Evolutionary conservation across 2,888 invertebrate species (phyloP).

Genomic region (Endomychus coccineus): DNA sequence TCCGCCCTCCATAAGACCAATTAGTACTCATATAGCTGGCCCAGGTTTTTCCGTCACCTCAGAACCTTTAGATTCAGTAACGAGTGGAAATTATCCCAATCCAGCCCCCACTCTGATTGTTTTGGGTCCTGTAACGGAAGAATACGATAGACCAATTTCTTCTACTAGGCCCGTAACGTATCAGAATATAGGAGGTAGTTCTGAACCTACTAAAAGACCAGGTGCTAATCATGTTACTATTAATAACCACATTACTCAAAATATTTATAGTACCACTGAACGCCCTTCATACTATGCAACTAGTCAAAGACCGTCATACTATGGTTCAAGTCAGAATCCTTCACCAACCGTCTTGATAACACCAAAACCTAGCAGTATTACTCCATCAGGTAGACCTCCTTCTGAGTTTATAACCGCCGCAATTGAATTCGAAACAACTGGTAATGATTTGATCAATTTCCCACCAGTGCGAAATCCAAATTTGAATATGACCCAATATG

Average conservation of each 20-base stretch:
- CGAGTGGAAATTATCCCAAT: slow-evolving; percentile 32
- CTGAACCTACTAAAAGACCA: slow-evolving; percentile 15
- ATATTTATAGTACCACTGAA: slow-evolving; percentile 46
- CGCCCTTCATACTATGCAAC: slow-evolving; percentile 52
- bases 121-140: slow-evolving; percentile 45
- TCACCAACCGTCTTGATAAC: slow-evolving; percentile 61
- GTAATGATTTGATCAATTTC: slow-evolving; percentile 68
- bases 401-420: slow-evolving; percentile 30
- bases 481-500: slow-evolving; percentile 59
- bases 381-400: slow-evolving; percentile 27
- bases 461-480: slow-evolving; percentile 81
- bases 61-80: slow-evolving; percentile 19
- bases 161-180: slow-evolving; percentile 8
- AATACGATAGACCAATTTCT: slow-evolving; percentile 14
- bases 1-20: slow-evolving; percentile 25
- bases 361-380: slow-evolving; percentile 53
- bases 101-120: slow-evolving; percentile 56
- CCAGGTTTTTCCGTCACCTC: slow-evolving; percentile 33
- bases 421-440: slow-evolving; percentile 48
- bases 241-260: slow-evolving; percentile 55
- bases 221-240: slow-evolving; percentile 50
- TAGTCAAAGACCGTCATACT: slow-evolving; percentile 20
- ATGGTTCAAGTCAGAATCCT: slow-evolving; percentile 45
- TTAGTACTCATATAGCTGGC: slow-evolving; percentile 30
- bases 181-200: slow-evolving; percentile 11